Evolutionary conservation across 2,113 vertebrate species (phyloP), one percentile per base, ranked within the genome.

Genomic region (Atrichornis clamosus): DNA sequence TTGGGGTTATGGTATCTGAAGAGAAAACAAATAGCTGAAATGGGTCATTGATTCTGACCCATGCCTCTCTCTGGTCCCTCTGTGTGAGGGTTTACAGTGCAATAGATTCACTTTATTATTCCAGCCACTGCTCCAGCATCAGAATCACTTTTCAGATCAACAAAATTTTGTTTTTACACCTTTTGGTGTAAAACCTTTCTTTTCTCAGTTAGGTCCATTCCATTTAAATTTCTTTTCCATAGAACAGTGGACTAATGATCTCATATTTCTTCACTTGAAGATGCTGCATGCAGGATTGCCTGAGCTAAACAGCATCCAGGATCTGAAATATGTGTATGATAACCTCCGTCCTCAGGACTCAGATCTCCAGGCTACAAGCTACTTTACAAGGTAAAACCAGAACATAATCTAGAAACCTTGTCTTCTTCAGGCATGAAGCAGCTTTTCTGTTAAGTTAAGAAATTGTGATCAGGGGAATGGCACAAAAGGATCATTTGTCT

Each of bases 231-330:
- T 53, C 2, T 75, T 93, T 82, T 55, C 30, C 64, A 9, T 42
- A 42, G 24, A 69, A n/a, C n/a, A 72, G 52, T 55, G n/a, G 59
- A 33, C 30, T 92, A 87, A 84, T 42, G 8, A 33, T 14, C 21
- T 37, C 42, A 28, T 59, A 47, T 78, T 42, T 33, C 39, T 95
- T 86, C 91, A 10, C 41, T 15, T 83, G 41, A 87, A 99, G 99
- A 99, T 99, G 99, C 96, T 99, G 15, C 89, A 95, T 35, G 98
- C 98, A 58, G 98, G 98, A 59, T 96, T 99, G 94, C 98, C 99
- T 1, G 99, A 99, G 76, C 97, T 99, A 65, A 98, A 97, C 59
- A 97, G 98, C 87, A 64, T 92, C 39, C 97, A 97, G 86, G 99
- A 99, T 91, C 96, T 99, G 92, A 98, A 98, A 77, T 99, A 99